phyloP scores from a whole-genome alignment of 1,140 invertebrate species.

The Odontomachus brunneus region DNA sequence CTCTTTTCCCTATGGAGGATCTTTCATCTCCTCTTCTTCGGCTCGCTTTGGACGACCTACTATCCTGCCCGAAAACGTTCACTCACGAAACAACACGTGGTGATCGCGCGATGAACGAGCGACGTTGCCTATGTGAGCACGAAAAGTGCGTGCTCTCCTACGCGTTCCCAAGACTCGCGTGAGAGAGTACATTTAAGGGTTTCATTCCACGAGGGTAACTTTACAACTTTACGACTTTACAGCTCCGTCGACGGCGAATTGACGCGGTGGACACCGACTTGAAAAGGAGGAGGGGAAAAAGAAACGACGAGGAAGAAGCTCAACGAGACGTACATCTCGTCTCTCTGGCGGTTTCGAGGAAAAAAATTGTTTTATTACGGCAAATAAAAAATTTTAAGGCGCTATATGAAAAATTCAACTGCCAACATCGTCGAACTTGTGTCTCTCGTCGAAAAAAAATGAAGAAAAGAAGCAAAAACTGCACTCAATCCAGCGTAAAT shows the following conservation, averaged over 20 bases:
- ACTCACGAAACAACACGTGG: slow-evolving; percentile 79
- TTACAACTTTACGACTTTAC: too few species aligned
- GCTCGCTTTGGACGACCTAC: slow-evolving; percentile 60
- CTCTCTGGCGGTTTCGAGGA: too few species aligned
- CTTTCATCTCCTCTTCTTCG: slow-evolving; percentile 76
- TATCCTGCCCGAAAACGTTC: slow-evolving; percentile 79
- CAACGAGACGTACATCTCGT: too few species aligned
- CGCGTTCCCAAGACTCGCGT: neutral
- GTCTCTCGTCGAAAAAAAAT: too few species aligned
- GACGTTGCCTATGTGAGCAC: neutral
- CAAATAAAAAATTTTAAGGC: too few species aligned
- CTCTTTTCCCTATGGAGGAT: slow-evolving; percentile 74
- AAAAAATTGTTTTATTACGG: too few species aligned
- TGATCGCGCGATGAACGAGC: slow-evolving; percentile 25
- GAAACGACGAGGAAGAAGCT: too few species aligned
- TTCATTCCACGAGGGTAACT: slow-evolving; percentile 39
- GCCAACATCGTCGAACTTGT: too few species aligned
- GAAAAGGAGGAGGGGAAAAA: too few species aligned
- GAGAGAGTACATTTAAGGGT: neutral
- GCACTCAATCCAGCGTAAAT: too few species aligned
- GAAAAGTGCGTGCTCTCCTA: slow-evolving; percentile 1
- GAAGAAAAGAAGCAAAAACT: too few species aligned
- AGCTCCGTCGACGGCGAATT: slow-evolving; percentile 4
- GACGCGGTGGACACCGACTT: neutral
- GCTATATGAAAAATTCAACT: too few species aligned